Conservation (phyloP, 2,113 vertebrate species). For the Daboia siamensis region DNA sequence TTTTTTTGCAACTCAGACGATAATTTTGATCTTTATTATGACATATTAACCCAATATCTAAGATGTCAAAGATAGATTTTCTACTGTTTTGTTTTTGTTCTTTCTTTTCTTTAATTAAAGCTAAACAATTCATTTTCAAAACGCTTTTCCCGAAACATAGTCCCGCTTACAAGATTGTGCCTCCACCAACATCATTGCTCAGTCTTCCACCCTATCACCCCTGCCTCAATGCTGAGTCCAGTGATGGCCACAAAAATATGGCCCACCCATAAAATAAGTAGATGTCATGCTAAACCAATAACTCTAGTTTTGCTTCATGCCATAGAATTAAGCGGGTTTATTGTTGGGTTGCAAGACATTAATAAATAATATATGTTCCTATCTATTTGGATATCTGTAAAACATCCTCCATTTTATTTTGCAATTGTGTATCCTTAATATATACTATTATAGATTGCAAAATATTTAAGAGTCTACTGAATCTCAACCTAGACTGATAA, state of each 20-base stretch:
- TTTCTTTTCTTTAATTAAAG: not conserved
- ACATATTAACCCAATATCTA: not conserved
- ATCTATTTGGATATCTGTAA: not conserved
- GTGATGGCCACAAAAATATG: not conserved
- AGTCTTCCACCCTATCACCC: not conserved
- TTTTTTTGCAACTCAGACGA: not conserved
- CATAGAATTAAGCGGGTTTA: not conserved
- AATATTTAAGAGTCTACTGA: not conserved
- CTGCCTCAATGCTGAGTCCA: not conserved
- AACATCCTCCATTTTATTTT: not conserved
- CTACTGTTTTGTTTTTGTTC: not conserved
- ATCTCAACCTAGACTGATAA: not conserved
- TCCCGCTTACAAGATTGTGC: not conserved
- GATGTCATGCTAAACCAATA: not conserved
- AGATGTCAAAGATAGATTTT: not conserved
- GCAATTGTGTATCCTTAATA: not conserved
- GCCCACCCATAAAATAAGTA: not conserved
- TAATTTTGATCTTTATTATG: not conserved
- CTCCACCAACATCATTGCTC: not conserved
- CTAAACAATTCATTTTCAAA: not conserved
- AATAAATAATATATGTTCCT: not conserved
- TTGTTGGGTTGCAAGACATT: not conserved
- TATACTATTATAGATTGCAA: not conserved
- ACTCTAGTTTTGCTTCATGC: not conserved
- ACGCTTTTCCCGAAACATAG: fast-evolving